Evolutionary conservation across 1,140 invertebrate genomes (phyloP).

Genomic region (Amyelois transitella): DNA sequence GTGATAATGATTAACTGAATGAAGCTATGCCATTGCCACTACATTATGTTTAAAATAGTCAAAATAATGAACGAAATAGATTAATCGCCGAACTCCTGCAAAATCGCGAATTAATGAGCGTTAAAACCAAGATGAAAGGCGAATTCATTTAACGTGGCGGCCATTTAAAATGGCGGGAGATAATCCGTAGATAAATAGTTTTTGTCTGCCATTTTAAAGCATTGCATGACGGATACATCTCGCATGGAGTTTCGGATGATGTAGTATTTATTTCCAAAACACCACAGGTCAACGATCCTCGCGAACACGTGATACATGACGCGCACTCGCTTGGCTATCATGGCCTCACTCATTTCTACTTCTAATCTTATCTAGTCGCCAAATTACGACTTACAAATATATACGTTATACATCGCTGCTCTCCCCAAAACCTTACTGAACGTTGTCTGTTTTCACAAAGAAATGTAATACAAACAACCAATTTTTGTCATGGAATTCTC

Average conservation of each 20-base stretch:
- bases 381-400: slow-evolving; percentile 9
- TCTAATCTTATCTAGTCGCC: slow-evolving; percentile 38
- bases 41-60: background rate
- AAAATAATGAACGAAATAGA: slow-evolving; percentile 15
- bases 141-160: background rate
- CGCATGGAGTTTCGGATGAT: slow-evolving; percentile 21
- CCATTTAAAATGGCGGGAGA: background rate
- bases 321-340: slow-evolving; percentile 28
- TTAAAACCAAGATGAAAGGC: slow-evolving; percentile 12
- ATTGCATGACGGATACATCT: slow-evolving; percentile 35
- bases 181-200: slow-evolving; percentile 29
- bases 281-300: slow-evolving; percentile 54
- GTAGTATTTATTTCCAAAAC: slow-evolving; percentile 54
- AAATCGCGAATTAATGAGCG: slow-evolving; percentile 17
- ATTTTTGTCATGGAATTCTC: background rate
- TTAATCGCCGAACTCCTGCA: slow-evolving; percentile 28
- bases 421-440: background rate
- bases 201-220: slow-evolving; percentile 14
- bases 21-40: background rate
- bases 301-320: slow-evolving; percentile 59
- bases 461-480: slow-evolving; percentile 12
- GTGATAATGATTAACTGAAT: background rate
- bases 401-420: slow-evolving; percentile 19
- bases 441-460: slow-evolving; percentile 5
- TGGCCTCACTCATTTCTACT: slow-evolving; percentile 32